Conservation (phyloP, 2,797 vertebrate genomes). For the Acanthornis magna region DNA sequence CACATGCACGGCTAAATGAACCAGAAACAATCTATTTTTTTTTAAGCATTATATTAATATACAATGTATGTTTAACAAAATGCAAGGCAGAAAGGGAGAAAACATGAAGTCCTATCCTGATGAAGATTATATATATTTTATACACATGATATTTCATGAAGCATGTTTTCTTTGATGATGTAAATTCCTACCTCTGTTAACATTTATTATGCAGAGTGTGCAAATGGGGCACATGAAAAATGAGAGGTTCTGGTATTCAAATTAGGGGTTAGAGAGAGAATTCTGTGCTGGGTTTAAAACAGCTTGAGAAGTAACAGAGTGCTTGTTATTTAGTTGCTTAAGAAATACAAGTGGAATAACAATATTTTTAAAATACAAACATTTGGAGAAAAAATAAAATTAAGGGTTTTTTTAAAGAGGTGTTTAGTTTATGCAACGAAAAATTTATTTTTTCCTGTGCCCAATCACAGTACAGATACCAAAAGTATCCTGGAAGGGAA, state of each 20-base stretch:
- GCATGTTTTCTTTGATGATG: conserved; percentile 8
- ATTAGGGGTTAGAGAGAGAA: background rate
- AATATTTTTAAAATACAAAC: background rate
- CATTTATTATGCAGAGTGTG: background rate
- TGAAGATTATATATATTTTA: background rate
- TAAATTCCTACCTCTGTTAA: background rate
- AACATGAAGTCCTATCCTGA: background rate
- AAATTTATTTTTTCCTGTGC: background rate
- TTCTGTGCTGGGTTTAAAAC: background rate
- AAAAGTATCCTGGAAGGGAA: background rate
- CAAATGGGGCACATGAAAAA: background rate
- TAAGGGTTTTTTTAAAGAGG: background rate
- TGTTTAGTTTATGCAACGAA: background rate
- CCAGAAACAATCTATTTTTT: conserved; percentile 22
- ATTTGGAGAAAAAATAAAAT: background rate
- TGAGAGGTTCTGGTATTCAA: background rate
- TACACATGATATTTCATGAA: background rate
- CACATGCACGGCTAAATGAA: background rate
- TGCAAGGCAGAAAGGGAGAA: conserved; percentile 15
- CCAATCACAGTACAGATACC: background rate
- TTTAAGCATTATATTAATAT: background rate
- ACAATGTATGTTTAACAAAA: background rate
- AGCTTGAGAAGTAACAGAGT: background rate
- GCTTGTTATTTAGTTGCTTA: background rate
- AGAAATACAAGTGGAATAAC: background rate